Conservation (phyloP, 2,797 vertebrate species). For the Sebastes dallii region DNA sequence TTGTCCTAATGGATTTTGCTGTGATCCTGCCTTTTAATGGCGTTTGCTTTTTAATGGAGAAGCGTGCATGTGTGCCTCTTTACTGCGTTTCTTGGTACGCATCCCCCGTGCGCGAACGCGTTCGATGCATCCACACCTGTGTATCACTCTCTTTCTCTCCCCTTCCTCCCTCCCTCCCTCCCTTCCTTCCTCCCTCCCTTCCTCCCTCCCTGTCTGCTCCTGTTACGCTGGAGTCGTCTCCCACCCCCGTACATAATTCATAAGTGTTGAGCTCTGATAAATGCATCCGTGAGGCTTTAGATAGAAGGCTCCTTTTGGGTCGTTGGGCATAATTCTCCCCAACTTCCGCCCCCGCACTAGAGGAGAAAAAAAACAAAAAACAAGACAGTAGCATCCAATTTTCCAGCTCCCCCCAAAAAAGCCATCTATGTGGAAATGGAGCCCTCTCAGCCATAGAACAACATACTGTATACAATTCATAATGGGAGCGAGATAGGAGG, state of each 20-base stretch:
- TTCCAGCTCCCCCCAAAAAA: conserved; percentile 55
- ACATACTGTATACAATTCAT: conserved; percentile 60
- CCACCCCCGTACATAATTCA: conserved; percentile 72
- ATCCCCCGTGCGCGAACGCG: background rate
- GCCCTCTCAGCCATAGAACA: conserved; percentile 56
- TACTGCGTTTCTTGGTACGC: background rate
- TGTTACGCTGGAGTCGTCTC: conserved; percentile 49
- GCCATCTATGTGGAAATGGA: conserved; percentile 76
- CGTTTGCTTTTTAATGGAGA: conserved; percentile 67
- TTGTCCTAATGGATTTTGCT: conserved; percentile 79
- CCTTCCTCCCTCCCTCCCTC: background rate
- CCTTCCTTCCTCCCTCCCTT: background rate
- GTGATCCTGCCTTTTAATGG: conserved; percentile 69
- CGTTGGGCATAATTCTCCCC: conserved; percentile 54
- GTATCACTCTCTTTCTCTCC: conserved; percentile 16
- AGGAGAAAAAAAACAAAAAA: background rate
- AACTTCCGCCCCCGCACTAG: conserved; percentile 32
- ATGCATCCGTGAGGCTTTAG: conserved; percentile 64
- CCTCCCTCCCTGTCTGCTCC: conserved; percentile 4
- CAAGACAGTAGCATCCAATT: conserved; percentile 68
- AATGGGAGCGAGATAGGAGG: conserved; percentile 39
- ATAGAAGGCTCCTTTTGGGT: conserved; percentile 57
- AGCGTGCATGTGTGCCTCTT: background rate
- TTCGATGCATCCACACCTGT: conserved; percentile 28
- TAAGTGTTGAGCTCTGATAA: conserved; percentile 70